Conservation (phyloP, 2,797 vertebrate species). For the Scolopax rusticola region DNA sequence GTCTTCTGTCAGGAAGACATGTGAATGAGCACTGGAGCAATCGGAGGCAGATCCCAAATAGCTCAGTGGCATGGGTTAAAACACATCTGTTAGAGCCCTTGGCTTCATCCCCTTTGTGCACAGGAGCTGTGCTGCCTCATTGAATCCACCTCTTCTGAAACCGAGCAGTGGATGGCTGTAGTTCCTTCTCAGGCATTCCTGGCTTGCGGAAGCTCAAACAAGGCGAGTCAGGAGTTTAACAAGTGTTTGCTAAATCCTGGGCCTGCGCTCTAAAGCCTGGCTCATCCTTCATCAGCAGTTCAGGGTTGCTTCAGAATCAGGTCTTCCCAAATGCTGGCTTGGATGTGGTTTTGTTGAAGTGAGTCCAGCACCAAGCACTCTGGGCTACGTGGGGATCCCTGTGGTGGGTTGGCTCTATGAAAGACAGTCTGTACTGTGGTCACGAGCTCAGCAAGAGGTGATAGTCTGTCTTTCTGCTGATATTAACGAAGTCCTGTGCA, state of each 20-base stretch:
- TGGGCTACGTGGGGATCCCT: background rate
- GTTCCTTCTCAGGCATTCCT: constrained; percentile 25
- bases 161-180: background rate
- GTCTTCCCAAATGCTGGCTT: background rate
- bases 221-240: constrained; percentile 2
- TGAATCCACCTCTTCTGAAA: constrained; percentile 30
- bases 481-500: background rate
- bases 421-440: background rate
- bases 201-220: background rate
- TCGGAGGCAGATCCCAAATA: constrained; percentile 14
- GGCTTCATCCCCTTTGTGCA: constrained; percentile 32
- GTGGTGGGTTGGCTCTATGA: background rate
- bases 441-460: background rate
- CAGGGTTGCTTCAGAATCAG: background rate
- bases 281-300: background rate
- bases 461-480: background rate
- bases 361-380: background rate
- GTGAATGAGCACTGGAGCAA: constrained; percentile 2
- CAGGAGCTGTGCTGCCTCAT: constrained; percentile 49
- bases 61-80: constrained; percentile 55
- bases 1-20: constrained; percentile 19
- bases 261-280: background rate
- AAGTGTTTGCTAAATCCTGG: background rate
- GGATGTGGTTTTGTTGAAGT: background rate
- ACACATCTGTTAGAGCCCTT: constrained; percentile 55